Percentiles rank a stretch among this genome's conserved stretches.
Conservation (phyloP, 1,140 invertebrate genomes). For the Neodiprion pinetum region DNA sequence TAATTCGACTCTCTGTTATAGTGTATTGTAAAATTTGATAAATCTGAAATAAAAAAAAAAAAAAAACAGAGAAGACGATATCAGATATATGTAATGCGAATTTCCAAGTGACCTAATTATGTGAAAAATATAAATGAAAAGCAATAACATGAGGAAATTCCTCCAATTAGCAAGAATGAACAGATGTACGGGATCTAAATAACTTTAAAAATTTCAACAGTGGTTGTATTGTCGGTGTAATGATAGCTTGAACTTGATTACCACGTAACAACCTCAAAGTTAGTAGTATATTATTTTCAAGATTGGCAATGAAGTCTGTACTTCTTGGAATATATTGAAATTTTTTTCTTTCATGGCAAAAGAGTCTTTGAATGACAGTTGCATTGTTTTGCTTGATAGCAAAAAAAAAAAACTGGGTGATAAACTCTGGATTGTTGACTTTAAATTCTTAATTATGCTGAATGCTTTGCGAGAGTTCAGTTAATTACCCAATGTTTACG, state of each 20-base stretch:
- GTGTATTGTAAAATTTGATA: too few relatives aligned
- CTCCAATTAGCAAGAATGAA: not conserved
- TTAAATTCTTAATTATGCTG: not conserved
- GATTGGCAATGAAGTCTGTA: not conserved
- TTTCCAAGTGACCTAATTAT: too few relatives aligned
- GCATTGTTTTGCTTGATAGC: not conserved
- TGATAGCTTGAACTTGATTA: not conserved
- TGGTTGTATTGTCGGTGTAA: not conserved
- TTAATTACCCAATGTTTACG: not conserved
- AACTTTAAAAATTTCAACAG: too few relatives aligned
- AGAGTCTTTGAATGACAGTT: not conserved
- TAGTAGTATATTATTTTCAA: not conserved
- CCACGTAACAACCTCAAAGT: not conserved
- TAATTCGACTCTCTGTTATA: too few relatives aligned
- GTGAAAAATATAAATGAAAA: too few relatives aligned
- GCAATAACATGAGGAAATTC: not conserved
- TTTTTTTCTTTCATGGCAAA: not conserved
- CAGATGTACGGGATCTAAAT: too few relatives aligned
- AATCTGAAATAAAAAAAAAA: too few relatives aligned
- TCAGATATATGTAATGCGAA: too few relatives aligned
- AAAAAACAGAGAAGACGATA: too few relatives aligned
- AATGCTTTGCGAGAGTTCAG: not conserved
- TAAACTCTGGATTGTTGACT: not conserved
- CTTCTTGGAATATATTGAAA: not conserved
- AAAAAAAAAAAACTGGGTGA: not conserved